A percentile compares a stretch with the other conserved stretches of the same genome.
phyloP scores from a whole-genome alignment of 2,888 invertebrate genomes.

The Tachystola acroxantha region DNA sequence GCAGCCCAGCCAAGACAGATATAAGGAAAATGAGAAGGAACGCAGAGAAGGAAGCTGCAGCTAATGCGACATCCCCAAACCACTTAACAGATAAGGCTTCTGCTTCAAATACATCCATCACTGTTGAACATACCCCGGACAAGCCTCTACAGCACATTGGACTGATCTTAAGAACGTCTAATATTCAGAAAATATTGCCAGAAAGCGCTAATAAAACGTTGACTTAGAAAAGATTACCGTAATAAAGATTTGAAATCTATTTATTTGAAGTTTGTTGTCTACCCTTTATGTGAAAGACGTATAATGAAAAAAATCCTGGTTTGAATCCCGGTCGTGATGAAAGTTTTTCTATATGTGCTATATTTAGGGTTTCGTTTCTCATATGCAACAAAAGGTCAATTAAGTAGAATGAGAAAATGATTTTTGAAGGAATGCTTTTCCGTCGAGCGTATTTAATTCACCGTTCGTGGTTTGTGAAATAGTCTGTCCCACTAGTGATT shows the following conservation, averaged over 20 bases:
- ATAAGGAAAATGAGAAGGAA: slow-evolving; percentile 26
- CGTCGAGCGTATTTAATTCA: too few species aligned
- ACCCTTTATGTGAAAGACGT: too few species aligned
- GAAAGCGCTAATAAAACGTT: not conserved
- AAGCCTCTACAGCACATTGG: slow-evolving; percentile 28
- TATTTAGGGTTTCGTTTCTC: too few species aligned
- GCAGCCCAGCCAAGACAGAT: slow-evolving; percentile 45
- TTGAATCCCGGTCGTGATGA: too few species aligned
- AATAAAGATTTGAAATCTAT: not conserved
- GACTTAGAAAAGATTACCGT: not conserved
- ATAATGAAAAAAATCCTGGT: too few species aligned
- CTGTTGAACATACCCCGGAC: slow-evolving; percentile 11
- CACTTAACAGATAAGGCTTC: not conserved
- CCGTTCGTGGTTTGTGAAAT: too few species aligned
- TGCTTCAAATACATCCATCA: not conserved
- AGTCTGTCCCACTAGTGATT: too few species aligned
- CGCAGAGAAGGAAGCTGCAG: slow-evolving; percentile 12
- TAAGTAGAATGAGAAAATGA: too few species aligned
- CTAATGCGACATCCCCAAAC: not conserved
- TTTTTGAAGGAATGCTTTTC: too few species aligned
- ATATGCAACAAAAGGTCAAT: too few species aligned
- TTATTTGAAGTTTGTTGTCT: too few species aligned
- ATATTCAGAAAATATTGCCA: not conserved
- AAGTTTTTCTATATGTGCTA: too few species aligned
- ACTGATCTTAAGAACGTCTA: slow-evolving; percentile 19